phyloP scores from a whole-genome alignment of 2,113 vertebrate genomes.

The Thalassoma bifasciatum region DNA sequence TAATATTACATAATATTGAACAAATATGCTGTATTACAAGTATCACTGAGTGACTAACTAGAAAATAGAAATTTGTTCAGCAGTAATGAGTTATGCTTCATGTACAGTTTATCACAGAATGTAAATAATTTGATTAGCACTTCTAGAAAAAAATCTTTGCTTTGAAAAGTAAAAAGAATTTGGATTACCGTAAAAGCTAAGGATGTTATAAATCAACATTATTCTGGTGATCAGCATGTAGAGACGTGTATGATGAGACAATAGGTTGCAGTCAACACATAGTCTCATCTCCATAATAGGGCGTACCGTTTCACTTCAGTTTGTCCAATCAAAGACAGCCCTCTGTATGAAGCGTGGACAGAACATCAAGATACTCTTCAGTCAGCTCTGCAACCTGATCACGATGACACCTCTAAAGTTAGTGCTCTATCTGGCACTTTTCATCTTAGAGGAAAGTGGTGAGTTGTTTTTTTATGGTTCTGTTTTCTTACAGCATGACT shows the following conservation, averaged over 20 bases:
- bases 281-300: not conserved
- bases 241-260: not conserved
- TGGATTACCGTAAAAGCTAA: not conserved
- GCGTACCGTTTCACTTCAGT: not conserved
- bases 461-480: not conserved
- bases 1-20: no score
- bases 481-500: not conserved
- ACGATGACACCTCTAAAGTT: conserved; percentile 4
- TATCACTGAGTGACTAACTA: no score
- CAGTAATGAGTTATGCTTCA: no score
- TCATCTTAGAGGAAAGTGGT: conserved; percentile 7
- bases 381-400: not conserved
- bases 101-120: no score
- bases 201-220: no score
- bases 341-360: not conserved
- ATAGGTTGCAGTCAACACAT: not conserved
- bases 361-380: not conserved
- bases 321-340: conserved; percentile 16
- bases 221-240: not conserved
- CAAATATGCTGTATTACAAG: no score
- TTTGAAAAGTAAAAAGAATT: no score
- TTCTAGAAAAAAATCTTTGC: not conserved
- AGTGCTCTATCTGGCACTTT: not conserved
- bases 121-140: no score
- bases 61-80: no score